Percentiles rank a stretch among this genome's conserved stretches.
These are phyloP conservation scores for Sceloporus undulatus DNA, from an alignment of 2,113 vertebrate species.

Conservation along the genomic window DNA sequence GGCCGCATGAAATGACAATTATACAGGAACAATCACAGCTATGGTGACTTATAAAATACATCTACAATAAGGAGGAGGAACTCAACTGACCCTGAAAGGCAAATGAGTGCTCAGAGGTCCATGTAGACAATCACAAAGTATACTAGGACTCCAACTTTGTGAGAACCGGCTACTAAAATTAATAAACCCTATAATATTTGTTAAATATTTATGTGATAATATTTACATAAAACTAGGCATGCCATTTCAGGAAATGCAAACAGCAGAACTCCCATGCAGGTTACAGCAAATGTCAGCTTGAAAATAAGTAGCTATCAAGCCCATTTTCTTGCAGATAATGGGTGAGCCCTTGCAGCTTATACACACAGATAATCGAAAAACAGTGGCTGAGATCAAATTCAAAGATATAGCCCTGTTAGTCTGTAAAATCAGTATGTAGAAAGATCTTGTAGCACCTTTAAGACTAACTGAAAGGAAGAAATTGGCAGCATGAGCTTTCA, in stretches of 20 bases:
- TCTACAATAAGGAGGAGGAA: not conserved
- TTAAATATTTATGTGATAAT: too few relatives aligned
- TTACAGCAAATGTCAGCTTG: not conserved
- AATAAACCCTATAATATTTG: not conserved
- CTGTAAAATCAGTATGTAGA: too few relatives aligned
- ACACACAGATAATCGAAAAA: too few relatives aligned
- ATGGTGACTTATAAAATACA: not conserved
- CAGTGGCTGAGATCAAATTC: too few relatives aligned
- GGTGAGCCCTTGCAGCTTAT: too few relatives aligned
- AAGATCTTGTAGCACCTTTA: too few relatives aligned
- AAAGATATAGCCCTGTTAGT: too few relatives aligned
- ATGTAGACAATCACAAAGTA: not conserved
- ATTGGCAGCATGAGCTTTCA: too few relatives aligned
- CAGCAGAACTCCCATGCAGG: not conserved
- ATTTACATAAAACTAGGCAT: too few relatives aligned
- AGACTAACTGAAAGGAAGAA: too few relatives aligned
- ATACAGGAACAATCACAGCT: not conserved
- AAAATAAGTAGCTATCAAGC: not conserved
- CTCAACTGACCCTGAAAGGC: not conserved
- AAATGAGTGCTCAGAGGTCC: not conserved
- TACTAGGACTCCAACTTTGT: not conserved
- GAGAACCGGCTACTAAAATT: not conserved
- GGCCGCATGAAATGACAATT: not conserved
- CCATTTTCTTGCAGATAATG: too few relatives aligned
- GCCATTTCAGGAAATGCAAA: not conserved